Evolutionary conservation across 35 echinoderm and acorn worm genomes (phyloP).

Genomic region (Ophiothrix spiculata): DNA sequence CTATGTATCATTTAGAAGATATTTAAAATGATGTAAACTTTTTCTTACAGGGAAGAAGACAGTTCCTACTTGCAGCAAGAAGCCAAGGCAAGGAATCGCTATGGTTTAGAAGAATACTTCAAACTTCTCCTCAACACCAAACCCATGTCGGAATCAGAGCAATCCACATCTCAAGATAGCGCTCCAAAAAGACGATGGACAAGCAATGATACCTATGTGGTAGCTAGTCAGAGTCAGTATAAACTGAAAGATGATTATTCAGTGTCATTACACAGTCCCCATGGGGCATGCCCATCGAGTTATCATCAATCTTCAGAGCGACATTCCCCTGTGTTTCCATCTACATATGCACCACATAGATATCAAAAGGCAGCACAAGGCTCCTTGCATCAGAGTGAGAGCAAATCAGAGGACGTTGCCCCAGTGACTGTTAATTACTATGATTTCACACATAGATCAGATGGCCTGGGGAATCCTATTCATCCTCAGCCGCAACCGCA

Average conservation of each 20-base stretch:
- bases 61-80: conserved; percentile 77
- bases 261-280: conserved; percentile 84
- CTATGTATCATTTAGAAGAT: too few relatives aligned
- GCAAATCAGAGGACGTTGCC: neutral
- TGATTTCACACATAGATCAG: conserved; percentile 23
- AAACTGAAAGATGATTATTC: conserved; percentile 88
- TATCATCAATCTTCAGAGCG: conserved; percentile 77
- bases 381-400: conserved; percentile 25
- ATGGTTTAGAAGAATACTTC: conserved; percentile 78
- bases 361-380: conserved; percentile 55
- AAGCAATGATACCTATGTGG: conserved; percentile 89
- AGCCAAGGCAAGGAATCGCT: conserved; percentile 61
- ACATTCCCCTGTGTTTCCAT: conserved; percentile 56
- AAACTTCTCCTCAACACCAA: conserved; percentile 49
- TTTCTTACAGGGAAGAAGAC: conserved; percentile 81
- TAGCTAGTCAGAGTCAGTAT: conserved; percentile 67
- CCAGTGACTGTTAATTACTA: conserved; percentile 34
- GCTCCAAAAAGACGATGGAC: conserved; percentile 66
- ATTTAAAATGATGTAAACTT: too few relatives aligned
- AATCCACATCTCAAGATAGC: neutral
- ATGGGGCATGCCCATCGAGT: conserved; percentile 85
- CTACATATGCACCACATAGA: conserved; percentile 40
- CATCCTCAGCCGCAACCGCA: conserved; percentile 65
- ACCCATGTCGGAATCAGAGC: neutral
- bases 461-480: conserved; percentile 1